A percentile compares a stretch with the other conserved stretches of the same genome.
Evolutionary conservation across 2,113 vertebrate genomes (phyloP).

Genomic region (Holacanthus passer): DNA sequence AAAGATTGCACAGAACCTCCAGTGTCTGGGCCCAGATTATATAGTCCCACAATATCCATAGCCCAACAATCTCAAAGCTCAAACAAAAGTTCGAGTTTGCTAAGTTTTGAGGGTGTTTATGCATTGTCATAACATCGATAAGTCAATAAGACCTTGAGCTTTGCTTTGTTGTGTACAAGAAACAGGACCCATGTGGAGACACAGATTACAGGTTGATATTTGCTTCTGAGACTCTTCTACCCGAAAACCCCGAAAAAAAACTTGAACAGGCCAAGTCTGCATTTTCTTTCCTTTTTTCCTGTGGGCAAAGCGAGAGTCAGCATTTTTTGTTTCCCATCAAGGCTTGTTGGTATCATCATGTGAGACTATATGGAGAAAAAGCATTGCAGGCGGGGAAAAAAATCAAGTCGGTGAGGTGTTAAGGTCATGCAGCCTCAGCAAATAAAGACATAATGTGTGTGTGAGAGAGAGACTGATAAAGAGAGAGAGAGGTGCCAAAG

Average conservation of each 20-base stretch:
- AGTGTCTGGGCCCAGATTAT: neutral
- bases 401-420: conserved; percentile 61
- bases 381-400: conserved; percentile 7
- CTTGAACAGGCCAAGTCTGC: conserved; percentile 36
- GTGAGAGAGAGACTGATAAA: conserved; percentile 63
- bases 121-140: neutral
- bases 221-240: conserved; percentile 18
- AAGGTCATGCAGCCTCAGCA: conserved; percentile 76
- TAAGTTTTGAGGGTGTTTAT: neutral
- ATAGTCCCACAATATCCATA: neutral
- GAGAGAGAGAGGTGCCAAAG: conserved; percentile 50
- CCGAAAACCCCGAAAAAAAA: conserved; percentile 20
- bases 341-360: conserved; percentile 57
- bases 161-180: conserved; percentile 18
- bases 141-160: conserved; percentile 19
- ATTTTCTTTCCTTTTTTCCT: conserved; percentile 40
- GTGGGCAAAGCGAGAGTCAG: conserved; percentile 58
- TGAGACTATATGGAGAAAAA: conserved; percentile 54
- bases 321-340: conserved; percentile 60
- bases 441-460: conserved; percentile 72
- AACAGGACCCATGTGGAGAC: conserved; percentile 32
- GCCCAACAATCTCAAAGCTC: neutral
- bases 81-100: neutral
- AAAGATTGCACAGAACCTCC: neutral
- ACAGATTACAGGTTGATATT: conserved; percentile 33